These are phyloP conservation scores for Macrocentrus cingulum DNA, from an alignment of 1,140 invertebrate species.

Conservation along the genomic window DNA sequence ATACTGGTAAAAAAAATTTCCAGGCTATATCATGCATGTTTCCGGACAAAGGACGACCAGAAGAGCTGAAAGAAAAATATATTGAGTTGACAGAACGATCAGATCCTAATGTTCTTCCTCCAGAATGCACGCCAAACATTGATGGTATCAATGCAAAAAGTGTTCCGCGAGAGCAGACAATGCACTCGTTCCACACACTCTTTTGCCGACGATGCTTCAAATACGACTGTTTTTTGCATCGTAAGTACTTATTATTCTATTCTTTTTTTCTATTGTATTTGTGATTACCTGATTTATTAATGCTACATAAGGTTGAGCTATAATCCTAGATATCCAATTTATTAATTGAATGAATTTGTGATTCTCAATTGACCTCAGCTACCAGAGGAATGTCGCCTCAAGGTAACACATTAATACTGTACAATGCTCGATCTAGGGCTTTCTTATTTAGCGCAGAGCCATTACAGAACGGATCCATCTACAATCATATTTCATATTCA, in stretches of 20 bases:
- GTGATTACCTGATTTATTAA: background rate
- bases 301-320: background rate
- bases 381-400: slow-evolving; percentile 46
- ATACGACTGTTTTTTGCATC: slow-evolving; percentile 97
- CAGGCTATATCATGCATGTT: slow-evolving; percentile 72
- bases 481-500: slow-evolving; percentile 40
- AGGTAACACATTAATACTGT: slow-evolving; percentile 47
- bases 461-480: slow-evolving; percentile 41
- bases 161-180: slow-evolving; percentile 88
- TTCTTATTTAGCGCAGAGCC: slow-evolving; percentile 42
- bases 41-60: slow-evolving; percentile 81
- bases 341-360: slow-evolving; percentile 40
- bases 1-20: slow-evolving; percentile 5
- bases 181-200: slow-evolving; percentile 96
- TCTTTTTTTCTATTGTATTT: background rate
- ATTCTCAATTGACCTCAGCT: slow-evolving; percentile 46
- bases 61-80: slow-evolving; percentile 91
- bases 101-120: slow-evolving; percentile 80
- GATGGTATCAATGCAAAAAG: slow-evolving; percentile 90
- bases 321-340: slow-evolving; percentile 22
- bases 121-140: slow-evolving; percentile 95
- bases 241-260: slow-evolving; percentile 50
- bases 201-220: slow-evolving; percentile 97
- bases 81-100: slow-evolving; percentile 82
- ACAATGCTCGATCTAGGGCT: slow-evolving; percentile 35